Evolutionary conservation across 1,140 invertebrate genomes (phyloP).

Genomic region (Battus philenor): DNA sequence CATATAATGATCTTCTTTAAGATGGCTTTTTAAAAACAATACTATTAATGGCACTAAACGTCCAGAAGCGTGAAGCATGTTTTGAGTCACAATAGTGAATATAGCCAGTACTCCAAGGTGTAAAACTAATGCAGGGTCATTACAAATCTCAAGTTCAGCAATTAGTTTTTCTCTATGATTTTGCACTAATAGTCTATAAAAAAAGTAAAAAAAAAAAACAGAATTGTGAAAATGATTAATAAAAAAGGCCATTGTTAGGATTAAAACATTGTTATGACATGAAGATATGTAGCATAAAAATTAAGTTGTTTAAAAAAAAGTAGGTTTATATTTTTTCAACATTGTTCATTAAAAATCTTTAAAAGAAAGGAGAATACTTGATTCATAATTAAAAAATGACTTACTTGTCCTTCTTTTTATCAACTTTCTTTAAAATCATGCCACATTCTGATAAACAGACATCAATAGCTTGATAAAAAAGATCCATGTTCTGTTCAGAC

Average conservation of each 20-base stretch:
- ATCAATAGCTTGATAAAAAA: conserved; percentile 86
- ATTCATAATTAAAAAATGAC: conserved; percentile 18
- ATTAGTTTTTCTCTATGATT: conserved; percentile 89
- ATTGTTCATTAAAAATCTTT: too few species aligned
- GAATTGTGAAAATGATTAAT: conserved; percentile 1
- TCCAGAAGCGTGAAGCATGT: conserved; percentile 92
- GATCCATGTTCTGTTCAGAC: conserved; percentile 80
- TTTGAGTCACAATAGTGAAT: conserved; percentile 87
- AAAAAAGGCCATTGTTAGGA: too few species aligned
- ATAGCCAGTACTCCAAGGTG: conserved; percentile 88
- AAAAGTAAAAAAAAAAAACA: conserved; percentile 20
- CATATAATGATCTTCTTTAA: conserved; percentile 80
- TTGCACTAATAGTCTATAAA: conserved; percentile 77
- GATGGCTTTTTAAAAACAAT: conserved; percentile 80
- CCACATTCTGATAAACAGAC: conserved; percentile 84
- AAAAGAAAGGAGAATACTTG: neutral
- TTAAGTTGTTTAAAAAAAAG: too few species aligned
- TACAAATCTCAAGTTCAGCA: conserved; percentile 83
- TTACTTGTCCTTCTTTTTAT: conserved; percentile 67
- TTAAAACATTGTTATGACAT: too few species aligned
- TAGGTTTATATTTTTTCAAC: too few species aligned
- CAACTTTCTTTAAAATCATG: conserved; percentile 88
- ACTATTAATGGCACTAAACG: conserved; percentile 91
- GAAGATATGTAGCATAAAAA: too few species aligned
- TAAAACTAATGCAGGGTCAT: conserved; percentile 89